Conservation (phyloP, 2,797 vertebrate genomes). For the Girardinus metallicus region DNA sequence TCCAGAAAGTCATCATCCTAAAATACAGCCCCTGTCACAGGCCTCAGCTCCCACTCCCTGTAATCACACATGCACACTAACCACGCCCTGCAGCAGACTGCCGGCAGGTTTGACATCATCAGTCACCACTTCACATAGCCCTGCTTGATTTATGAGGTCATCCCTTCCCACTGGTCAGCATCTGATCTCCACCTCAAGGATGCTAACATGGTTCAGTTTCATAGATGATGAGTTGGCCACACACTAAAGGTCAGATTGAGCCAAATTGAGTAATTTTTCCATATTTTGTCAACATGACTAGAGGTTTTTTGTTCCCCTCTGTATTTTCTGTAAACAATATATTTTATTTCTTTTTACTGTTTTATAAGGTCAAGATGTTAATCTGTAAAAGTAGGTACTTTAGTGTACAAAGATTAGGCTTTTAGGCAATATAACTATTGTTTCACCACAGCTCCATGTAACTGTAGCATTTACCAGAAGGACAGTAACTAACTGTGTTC, state of each 20-base stretch:
- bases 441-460: not conserved
- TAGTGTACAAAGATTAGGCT: not conserved
- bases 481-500: slow-evolving; percentile 38
- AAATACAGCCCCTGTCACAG: slow-evolving; percentile 58
- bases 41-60: slow-evolving; percentile 43
- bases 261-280: not conserved
- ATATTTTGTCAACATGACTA: not conserved
- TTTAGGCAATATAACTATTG: not conserved
- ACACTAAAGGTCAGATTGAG: slow-evolving; percentile 14
- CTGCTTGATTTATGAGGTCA: slow-evolving; percentile 61
- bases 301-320: not conserved
- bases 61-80: slow-evolving; percentile 18
- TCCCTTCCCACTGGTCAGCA: slow-evolving; percentile 29
- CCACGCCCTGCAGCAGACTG: slow-evolving; percentile 15
- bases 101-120: slow-evolving; percentile 27
- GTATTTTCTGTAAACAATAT: not conserved
- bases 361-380: not conserved
- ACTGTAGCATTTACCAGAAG: slow-evolving; percentile 24
- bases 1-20: slow-evolving; percentile 71
- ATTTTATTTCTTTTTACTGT: not conserved
- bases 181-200: slow-evolving; percentile 29
- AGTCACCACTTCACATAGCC: slow-evolving; percentile 16
- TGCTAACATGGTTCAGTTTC: slow-evolving; percentile 21
- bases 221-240: slow-evolving; percentile 29
- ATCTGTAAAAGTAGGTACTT: not conserved